A percentile compares a stretch with the other conserved stretches of the same genome.
Evolutionary conservation across 2,797 vertebrate species (phyloP).

Genomic region (Tapirus indicus): DNA sequence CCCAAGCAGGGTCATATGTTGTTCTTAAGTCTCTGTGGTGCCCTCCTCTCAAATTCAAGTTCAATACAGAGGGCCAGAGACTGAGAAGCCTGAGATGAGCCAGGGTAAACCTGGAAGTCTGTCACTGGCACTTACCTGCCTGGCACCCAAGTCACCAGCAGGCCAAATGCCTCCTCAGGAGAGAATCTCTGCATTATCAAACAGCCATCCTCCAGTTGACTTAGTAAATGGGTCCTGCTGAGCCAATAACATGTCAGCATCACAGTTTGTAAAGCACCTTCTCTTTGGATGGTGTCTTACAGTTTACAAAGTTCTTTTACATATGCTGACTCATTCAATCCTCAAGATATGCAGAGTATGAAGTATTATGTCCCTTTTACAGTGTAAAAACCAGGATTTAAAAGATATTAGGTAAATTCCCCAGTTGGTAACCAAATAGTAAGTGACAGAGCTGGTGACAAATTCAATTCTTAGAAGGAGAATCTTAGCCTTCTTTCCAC

Average conservation of each 20-base stretch:
- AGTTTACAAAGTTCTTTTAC: conserved; percentile 8
- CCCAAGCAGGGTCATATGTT: neutral
- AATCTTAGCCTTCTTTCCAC: neutral
- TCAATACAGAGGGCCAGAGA: neutral
- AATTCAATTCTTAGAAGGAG: neutral
- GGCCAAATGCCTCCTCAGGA: neutral
- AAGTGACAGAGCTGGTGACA: neutral
- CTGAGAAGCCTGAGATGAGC: neutral
- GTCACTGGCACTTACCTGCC: no score
- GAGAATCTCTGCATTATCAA: neutral
- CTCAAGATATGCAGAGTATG: neutral
- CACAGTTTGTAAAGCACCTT: neutral
- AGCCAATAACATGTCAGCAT: neutral
- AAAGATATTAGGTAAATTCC: conserved; percentile 22
- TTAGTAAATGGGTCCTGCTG: neutral
- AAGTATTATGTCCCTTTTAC: conserved; percentile 26
- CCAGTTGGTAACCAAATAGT: neutral
- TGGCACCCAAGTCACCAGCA: neutral
- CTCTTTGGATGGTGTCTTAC: neutral
- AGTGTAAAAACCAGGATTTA: conserved; percentile 3
- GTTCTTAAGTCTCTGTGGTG: neutral
- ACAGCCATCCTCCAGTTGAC: neutral
- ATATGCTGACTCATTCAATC: neutral
- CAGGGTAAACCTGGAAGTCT: neutral
- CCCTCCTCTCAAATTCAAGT: neutral